Evolutionary conservation across 2,797 vertebrate species (phyloP).

Genomic region (Anableps anableps): DNA sequence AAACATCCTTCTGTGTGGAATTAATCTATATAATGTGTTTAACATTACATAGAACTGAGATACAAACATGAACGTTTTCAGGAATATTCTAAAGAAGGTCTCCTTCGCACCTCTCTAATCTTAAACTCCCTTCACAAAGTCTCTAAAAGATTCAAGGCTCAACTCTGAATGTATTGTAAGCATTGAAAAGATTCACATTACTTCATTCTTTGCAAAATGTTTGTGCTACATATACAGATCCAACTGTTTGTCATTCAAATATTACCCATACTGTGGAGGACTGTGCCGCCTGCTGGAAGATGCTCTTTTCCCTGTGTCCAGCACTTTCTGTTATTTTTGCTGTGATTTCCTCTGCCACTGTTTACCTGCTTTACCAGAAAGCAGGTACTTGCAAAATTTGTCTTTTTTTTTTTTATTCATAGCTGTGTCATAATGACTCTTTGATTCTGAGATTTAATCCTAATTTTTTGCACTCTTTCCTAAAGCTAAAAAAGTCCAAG

Average conservation of each 20-base stretch:
- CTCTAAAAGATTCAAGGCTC: too few relatives aligned
- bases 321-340: constrained; percentile 17
- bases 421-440: too few relatives aligned
- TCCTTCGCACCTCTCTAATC: too few relatives aligned
- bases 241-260: not conserved
- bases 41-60: too few relatives aligned
- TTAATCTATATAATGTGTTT: too few relatives aligned
- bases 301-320: constrained; percentile 51
- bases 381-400: constrained; percentile 13
- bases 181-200: not conserved
- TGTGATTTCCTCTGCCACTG: constrained; percentile 10
- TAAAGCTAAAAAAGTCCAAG: constrained; percentile 20
- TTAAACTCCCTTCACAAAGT: too few relatives aligned
- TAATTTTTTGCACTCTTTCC: not conserved
- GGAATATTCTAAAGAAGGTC: too few relatives aligned
- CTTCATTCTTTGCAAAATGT: not conserved
- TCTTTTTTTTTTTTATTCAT: not conserved
- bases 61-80: too few relatives aligned
- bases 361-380: constrained; percentile 24
- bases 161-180: not conserved
- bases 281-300: constrained; percentile 6
- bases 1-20: not conserved
- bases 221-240: constrained; percentile 14
- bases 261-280: not conserved
- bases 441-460: not conserved